These are phyloP conservation scores for Campoletis sonorensis DNA, from an alignment of 1,140 invertebrate genomes.

Conservation along the genomic window DNA sequence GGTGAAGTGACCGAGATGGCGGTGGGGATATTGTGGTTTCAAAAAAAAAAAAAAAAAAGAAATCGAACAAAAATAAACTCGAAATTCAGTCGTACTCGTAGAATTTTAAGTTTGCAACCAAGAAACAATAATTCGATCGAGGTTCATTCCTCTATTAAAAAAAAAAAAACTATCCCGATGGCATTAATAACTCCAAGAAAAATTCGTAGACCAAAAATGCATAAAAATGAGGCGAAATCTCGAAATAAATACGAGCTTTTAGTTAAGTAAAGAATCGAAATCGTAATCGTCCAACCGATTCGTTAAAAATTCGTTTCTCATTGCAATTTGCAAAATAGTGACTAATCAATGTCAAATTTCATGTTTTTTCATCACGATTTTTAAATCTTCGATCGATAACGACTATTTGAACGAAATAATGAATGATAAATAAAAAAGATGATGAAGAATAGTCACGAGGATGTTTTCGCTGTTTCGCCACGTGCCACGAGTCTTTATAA, in stretches of 20 bases:
- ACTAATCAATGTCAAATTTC: too few relatives aligned
- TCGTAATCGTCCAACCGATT: neutral
- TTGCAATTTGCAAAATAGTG: conserved; percentile 58
- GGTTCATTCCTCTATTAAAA: conserved; percentile 4
- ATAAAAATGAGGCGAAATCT: neutral
- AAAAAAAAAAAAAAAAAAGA: too few relatives aligned
- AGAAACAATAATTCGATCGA: conserved; percentile 20
- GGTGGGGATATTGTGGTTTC: neutral
- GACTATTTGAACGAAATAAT: too few relatives aligned
- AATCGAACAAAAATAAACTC: too few relatives aligned
- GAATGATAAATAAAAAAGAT: conserved; percentile 72
- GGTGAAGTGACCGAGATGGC: neutral
- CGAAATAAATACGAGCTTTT: neutral
- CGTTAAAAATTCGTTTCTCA: neutral
- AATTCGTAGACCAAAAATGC: neutral
- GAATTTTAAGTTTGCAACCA: neutral
- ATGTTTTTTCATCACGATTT: too few relatives aligned
- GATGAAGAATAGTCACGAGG: conserved; percentile 70
- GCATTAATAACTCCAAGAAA: neutral
- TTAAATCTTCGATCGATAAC: too few relatives aligned
- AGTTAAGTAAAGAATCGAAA: neutral
- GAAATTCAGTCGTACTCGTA: neutral
- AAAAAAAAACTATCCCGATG: neutral
- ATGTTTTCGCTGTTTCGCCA: conserved; percentile 53
- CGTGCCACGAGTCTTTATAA: conserved; percentile 15